A percentile compares a stretch with the other conserved stretches of the same genome.
These are phyloP conservation scores for Drosophila fungiperda DNA, from an alignment of 2,888 invertebrate genomes.

Conservation along the genomic window DNA sequence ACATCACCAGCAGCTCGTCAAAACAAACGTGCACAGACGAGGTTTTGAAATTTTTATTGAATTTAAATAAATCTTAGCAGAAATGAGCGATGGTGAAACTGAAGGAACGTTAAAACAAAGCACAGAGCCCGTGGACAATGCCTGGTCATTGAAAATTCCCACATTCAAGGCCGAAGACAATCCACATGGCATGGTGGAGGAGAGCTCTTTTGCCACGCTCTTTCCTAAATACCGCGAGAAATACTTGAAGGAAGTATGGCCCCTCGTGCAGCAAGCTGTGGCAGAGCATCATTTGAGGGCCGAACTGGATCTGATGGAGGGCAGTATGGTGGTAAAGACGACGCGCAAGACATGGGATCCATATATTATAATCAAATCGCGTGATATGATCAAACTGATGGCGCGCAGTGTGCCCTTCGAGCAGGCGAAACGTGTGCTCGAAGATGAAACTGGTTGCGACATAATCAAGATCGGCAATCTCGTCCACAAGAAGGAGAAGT, in stretches of 20 bases:
- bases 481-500: conserved; percentile 96
- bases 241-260: conserved; percentile 98
- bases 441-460: conserved; percentile 97
- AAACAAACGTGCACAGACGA: conserved; percentile 63
- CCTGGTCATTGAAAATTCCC: conserved; percentile 94
- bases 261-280: conserved; percentile 94
- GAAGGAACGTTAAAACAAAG: conserved; percentile 68
- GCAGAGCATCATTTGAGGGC: conserved; percentile 92
- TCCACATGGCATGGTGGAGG: conserved; percentile 92
- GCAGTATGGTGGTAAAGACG: conserved; percentile 97
- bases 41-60: conserved; percentile 8
- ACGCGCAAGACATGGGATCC: conserved; percentile 99
- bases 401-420: conserved; percentile 98
- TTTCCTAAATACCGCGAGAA: conserved; percentile 99
- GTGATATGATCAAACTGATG: conserved; percentile 97
- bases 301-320: conserved; percentile 96
- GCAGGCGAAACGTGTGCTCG: conserved; percentile 94
- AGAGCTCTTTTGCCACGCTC: conserved; percentile 97
- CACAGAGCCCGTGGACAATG: conserved; percentile 90
- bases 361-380: conserved; percentile 97
- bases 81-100: conserved; percentile 80
- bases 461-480: conserved; percentile 98
- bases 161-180: conserved; percentile 95
- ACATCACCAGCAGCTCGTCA: conserved; percentile 40
- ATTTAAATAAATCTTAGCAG: background rate